Conservation (phyloP, 2,888 invertebrate species). For the Sisyra terminalis region DNA sequence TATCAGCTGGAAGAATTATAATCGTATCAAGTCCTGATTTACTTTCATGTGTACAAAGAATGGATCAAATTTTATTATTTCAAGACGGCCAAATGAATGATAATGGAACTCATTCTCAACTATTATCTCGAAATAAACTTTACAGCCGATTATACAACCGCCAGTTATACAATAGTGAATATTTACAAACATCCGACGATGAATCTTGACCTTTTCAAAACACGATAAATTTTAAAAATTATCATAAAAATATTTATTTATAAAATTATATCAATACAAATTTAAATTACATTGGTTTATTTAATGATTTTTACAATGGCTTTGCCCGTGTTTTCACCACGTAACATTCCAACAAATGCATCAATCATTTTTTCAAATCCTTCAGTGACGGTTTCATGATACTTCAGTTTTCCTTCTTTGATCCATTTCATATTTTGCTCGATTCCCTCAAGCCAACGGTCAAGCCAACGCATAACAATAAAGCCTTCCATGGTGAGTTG, state of each 20-base stretch:
- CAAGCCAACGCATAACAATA: slow-evolving; percentile 32
- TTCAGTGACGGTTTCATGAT: slow-evolving; percentile 48
- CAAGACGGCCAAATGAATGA: too few species aligned
- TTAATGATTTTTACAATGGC: slow-evolving; percentile 39
- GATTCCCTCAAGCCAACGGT: slow-evolving; percentile 45
- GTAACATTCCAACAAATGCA: slow-evolving; percentile 44
- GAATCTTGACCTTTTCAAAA: too few species aligned
- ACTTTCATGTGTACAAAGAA: too few species aligned
- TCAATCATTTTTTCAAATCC: slow-evolving; percentile 61
- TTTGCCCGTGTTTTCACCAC: slow-evolving; percentile 53
- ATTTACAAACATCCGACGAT: too few species aligned
- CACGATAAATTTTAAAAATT: not conserved
- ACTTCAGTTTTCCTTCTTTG: slow-evolving; percentile 49
- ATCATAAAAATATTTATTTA: not conserved
- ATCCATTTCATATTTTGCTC: slow-evolving; percentile 45
- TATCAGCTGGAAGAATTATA: too few species aligned
- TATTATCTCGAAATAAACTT: too few species aligned
- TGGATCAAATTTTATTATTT: too few species aligned
- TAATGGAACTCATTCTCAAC: too few species aligned
- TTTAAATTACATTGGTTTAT: not conserved
- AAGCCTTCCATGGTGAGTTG: slow-evolving; percentile 49
- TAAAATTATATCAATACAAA: not conserved
- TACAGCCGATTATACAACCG: too few species aligned
- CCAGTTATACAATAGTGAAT: too few species aligned
- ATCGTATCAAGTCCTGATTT: too few species aligned